Conservation (phyloP, 2,797 vertebrate genomes). For the Dallia pectoralis region DNA sequence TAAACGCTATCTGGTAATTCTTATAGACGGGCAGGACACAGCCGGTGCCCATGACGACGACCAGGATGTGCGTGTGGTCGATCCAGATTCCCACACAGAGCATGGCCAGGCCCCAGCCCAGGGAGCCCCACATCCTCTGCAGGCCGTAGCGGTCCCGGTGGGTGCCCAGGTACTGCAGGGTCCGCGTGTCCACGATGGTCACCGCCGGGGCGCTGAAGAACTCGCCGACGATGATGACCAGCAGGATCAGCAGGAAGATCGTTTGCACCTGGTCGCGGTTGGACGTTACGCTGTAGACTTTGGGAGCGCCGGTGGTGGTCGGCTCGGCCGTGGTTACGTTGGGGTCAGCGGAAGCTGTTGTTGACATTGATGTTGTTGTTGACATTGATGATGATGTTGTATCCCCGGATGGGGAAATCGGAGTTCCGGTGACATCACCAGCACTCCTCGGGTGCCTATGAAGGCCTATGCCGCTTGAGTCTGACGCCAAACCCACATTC, state of each 20-base stretch:
- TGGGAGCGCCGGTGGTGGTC: constrained; percentile 19
- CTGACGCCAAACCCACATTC: background rate
- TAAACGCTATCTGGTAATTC: constrained; percentile 91
- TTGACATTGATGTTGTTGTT: background rate
- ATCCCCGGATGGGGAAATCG: background rate
- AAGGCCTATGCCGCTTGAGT: background rate
- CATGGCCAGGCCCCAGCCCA: constrained; percentile 98
- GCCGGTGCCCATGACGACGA: constrained; percentile 73
- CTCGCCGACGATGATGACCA: constrained; percentile 93
- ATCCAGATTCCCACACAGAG: constrained; percentile 94
- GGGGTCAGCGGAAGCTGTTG: background rate
- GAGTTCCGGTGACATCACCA: constrained; percentile 9
- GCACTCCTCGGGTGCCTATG: constrained; percentile 40
- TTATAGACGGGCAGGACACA: constrained; percentile 83
- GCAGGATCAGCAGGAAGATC: constrained; percentile 91
- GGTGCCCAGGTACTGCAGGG: constrained; percentile 90
- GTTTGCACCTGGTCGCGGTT: constrained; percentile 84
- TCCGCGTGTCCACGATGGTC: constrained; percentile 95
- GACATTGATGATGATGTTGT: background rate
- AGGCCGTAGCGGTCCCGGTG: constrained; percentile 93
- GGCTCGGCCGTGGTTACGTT: background rate
- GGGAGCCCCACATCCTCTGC: constrained; percentile 98
- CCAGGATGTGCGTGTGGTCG: constrained; percentile 83
- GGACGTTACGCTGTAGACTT: constrained; percentile 65
- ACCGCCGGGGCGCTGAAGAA: constrained; percentile 97